phyloP scores from a whole-genome alignment of 2,888 invertebrate genomes.

The Congeria kusceri region DNA sequence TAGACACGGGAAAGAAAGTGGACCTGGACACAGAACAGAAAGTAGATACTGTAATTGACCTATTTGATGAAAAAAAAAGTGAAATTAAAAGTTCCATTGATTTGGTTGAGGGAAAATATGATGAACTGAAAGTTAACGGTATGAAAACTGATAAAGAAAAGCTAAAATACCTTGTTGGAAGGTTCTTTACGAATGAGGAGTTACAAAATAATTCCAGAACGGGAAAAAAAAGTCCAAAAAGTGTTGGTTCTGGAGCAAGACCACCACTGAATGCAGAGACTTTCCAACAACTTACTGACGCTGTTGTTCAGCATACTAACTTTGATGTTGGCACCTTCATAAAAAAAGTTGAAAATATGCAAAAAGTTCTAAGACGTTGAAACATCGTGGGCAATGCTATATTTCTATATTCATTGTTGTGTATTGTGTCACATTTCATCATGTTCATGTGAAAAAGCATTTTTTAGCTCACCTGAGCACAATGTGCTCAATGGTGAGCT shows the following conservation, averaged over 20 bases:
- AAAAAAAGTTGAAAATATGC: slow-evolving; percentile 32
- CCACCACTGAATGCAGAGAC: slow-evolving; percentile 17
- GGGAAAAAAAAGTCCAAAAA: slow-evolving; percentile 16
- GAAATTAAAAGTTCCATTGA: background rate
- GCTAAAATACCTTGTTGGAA: slow-evolving; percentile 22
- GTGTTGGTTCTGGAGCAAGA: slow-evolving; percentile 8
- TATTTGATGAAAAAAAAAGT: background rate
- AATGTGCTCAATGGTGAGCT: too few species aligned
- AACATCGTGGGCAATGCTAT: background rate
- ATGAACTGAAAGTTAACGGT: slow-evolving; percentile 1
- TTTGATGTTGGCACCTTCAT: slow-evolving; percentile 18
- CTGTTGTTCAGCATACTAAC: slow-evolving; percentile 15
- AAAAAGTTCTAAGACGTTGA: slow-evolving; percentile 28
- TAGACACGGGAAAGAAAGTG: slow-evolving; percentile 9
- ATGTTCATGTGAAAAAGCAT: too few species aligned
- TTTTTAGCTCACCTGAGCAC: too few species aligned
- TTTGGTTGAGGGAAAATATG: slow-evolving; percentile 14
- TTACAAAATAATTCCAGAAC: slow-evolving; percentile 24
- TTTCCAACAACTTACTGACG: slow-evolving; percentile 12
- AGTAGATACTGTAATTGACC: background rate
- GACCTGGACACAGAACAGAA: slow-evolving; percentile 4
- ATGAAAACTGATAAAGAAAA: slow-evolving; percentile 16
- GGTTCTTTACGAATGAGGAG: slow-evolving; percentile 30
- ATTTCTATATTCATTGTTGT: too few species aligned
- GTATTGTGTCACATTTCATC: too few species aligned